phyloP scores from a whole-genome alignment of 2,113 vertebrate species.

The Perca schrenkii region DNA sequence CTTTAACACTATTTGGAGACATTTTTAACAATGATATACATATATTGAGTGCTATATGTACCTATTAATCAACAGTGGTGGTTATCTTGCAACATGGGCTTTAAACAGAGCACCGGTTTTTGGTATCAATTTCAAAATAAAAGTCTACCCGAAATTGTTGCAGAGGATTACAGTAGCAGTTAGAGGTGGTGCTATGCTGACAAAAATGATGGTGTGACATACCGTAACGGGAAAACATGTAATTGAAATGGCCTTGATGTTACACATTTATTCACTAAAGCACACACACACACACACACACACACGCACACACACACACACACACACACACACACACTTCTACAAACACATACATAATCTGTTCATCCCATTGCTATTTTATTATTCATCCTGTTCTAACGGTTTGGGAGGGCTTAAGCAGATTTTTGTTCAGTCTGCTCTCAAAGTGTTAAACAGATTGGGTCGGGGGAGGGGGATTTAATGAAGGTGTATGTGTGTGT shows the following conservation, averaged over 20 bases:
- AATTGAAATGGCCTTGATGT: not conserved
- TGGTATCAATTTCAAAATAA: slow-evolving; percentile 14
- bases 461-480: slow-evolving; percentile 26
- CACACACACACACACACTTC: not conserved
- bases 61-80: too few species aligned
- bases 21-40: too few species aligned
- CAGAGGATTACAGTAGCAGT: not conserved
- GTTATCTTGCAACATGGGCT: too few species aligned
- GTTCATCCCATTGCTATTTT: slow-evolving; percentile 69
- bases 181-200: too few species aligned
- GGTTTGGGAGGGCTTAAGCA: slow-evolving; percentile 80
- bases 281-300: too few species aligned
- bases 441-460: slow-evolving; percentile 82
- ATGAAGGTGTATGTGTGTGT: slow-evolving; percentile 45
- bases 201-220: not conserved
- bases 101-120: not conserved
- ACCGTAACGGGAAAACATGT: too few species aligned
- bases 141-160: not conserved
- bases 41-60: too few species aligned
- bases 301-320: too few species aligned
- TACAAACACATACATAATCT: slow-evolving; percentile 63
- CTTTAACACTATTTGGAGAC: too few species aligned
- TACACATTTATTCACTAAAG: not conserved
- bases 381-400: slow-evolving; percentile 70
- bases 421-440: slow-evolving; percentile 81